Conservation (phyloP, 2,113 vertebrate genomes). For the Alligator sinensis region DNA sequence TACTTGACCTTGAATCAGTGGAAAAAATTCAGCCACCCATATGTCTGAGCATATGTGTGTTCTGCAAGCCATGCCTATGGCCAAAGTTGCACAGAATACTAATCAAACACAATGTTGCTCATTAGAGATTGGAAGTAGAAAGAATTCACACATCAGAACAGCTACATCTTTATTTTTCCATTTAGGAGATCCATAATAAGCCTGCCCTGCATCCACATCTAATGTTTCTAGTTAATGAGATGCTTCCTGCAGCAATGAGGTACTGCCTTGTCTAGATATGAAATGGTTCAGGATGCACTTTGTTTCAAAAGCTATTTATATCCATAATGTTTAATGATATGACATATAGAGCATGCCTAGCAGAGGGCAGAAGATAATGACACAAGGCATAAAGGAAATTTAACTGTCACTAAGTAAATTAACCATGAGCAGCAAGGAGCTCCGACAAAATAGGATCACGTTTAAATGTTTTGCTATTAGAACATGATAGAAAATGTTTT, state of each 20-base stretch:
- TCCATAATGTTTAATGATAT: background rate
- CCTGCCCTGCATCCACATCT: background rate
- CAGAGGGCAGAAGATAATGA: background rate
- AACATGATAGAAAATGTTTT: background rate
- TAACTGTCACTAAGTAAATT: background rate
- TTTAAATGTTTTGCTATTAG: background rate
- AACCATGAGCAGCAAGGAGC: background rate
- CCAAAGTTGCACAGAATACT: background rate
- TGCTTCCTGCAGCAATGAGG: background rate
- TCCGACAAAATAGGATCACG: background rate
- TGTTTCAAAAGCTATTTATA: background rate
- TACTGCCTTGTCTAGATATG: background rate
- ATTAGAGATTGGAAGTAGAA: background rate
- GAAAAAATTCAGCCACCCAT: background rate
- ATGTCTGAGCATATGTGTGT: accelerated
- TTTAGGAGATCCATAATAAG: background rate
- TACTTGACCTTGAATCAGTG: background rate
- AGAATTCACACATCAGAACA: background rate
- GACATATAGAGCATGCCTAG: background rate
- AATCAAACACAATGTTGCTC: background rate
- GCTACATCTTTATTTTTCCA: background rate
- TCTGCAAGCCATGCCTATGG: background rate
- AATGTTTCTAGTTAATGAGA: background rate
- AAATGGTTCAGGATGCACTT: background rate
- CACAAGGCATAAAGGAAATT: background rate